Evolutionary conservation across 2,113 vertebrate species (phyloP), one percentile per base, ranked within the genome.

Genomic region (Tragelaphus imberbis): DNA sequence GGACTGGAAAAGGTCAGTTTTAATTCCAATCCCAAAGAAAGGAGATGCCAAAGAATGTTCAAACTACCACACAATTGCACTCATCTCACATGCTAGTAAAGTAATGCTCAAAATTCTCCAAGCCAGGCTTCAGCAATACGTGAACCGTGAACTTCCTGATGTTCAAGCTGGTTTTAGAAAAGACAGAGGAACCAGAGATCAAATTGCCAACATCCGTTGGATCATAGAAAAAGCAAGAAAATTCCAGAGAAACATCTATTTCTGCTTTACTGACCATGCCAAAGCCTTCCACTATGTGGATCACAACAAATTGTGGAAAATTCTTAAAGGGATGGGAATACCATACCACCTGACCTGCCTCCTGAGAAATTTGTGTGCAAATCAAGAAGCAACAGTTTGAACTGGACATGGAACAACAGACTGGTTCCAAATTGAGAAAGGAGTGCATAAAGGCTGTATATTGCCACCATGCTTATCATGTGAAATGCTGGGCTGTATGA

Each of bases 81-180:
- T 68, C 17, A 36, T 68, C 17, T 68, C 17, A 21, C 33, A 68
- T 0, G 0, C 17, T 68, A 36, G 65, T 8, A 68, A 36, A 68
- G 17, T 0, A 0, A 36, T 68, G 33, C 17, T 68, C 65, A 68
- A 68, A 68, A 68, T 68, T 36, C 65, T 68, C 65, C 65, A 68
- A 68, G 33, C 5, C 65, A 68, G 33, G 4, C 8, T 68, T 36
- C 65, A 68, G 2, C 17, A 21, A 2, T 68, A 21, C 0, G 4
- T 21, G 17, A 68, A 68, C 9, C 1, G 0, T 21, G 33, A 17
- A 68, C 9, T 68, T 36, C 65, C 17, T 5, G 19, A 5, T 36
- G 65, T 68, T 21, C 8, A 68, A 68, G 17, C 17, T 68, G 17
- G 8, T 36, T 68, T 68, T 36, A 21, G 65, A 68, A 68, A 68